Conservation (phyloP, 2,797 vertebrate species). For the Channallabes apus region DNA sequence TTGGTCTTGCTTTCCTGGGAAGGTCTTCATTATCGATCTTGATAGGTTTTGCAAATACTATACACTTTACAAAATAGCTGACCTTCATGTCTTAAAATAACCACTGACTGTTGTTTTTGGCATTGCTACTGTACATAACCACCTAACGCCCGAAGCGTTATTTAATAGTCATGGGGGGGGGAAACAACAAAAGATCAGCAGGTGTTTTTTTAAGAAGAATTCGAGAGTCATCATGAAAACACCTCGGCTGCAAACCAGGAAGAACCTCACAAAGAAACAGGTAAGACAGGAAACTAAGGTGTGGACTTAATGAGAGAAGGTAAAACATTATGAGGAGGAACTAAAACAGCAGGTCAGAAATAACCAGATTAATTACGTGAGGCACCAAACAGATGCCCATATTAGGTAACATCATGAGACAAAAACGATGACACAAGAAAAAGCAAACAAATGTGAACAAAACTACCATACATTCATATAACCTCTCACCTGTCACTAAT, state of each 20-base stretch:
- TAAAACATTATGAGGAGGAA: not conserved
- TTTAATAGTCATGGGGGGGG: too few relatives aligned
- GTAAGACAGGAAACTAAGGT: not conserved
- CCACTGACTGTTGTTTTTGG: too few relatives aligned
- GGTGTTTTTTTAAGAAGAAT: not conserved
- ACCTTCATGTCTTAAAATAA: too few relatives aligned
- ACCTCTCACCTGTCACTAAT: constrained; percentile 93
- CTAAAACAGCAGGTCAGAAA: not conserved
- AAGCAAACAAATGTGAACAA: too few relatives aligned
- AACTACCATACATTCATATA: not conserved
- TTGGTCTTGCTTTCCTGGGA: too few relatives aligned
- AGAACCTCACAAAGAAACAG: not conserved
- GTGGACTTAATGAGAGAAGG: not conserved
- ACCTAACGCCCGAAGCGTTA: too few relatives aligned
- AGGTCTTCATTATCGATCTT: too few relatives aligned
- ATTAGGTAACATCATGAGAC: not conserved
- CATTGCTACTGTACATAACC: too few relatives aligned
- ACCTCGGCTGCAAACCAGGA: not conserved
- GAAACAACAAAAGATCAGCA: not conserved
- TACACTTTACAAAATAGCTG: too few relatives aligned
- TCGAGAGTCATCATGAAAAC: not conserved
- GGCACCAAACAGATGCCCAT: not conserved
- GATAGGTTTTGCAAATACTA: too few relatives aligned
- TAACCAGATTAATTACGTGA: not conserved
- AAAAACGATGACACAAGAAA: not conserved